These are phyloP conservation scores for Dynastes hyllus DNA, from an alignment of 2,888 invertebrate species.

Conservation along the genomic window DNA sequence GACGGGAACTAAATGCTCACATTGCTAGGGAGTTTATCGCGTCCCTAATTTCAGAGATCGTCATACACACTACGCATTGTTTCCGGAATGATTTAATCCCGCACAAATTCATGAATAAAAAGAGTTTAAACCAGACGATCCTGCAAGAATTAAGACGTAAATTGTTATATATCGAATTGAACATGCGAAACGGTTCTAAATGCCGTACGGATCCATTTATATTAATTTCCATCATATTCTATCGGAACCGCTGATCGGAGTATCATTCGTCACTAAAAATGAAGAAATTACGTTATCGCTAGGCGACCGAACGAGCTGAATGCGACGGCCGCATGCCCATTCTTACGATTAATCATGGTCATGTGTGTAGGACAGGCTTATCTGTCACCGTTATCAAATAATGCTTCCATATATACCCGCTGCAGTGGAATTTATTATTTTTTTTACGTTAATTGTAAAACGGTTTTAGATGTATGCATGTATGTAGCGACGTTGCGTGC, in stretches of 20 bases:
- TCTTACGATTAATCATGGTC: conserved; percentile 31
- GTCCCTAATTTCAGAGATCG: no score
- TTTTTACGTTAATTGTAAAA: conserved; percentile 13
- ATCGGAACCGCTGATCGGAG: background rate
- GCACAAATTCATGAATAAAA: conserved; percentile 14
- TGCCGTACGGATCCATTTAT: conserved; percentile 14
- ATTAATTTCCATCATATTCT: conserved; percentile 25
- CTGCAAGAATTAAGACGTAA: conserved; percentile 2
- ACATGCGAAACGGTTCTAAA: conserved; percentile 15
- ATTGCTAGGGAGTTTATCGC: no score
- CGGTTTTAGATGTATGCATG: background rate
- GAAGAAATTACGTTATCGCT: conserved; percentile 34
- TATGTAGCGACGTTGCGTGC: conserved; percentile 8
- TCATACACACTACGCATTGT: background rate
- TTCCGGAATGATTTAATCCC: background rate
- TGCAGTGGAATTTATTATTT: conserved; percentile 7
- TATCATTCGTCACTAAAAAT: conserved; percentile 10
- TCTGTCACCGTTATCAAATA: conserved; percentile 26
- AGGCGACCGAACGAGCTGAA: background rate
- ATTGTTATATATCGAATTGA: conserved; percentile 26
- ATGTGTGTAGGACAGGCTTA: conserved; percentile 26
- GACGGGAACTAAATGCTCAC: no score
- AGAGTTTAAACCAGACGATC: background rate
- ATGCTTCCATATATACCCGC: background rate
- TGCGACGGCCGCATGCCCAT: conserved; percentile 7